Percentiles rank a stretch among this genome's conserved stretches.
phyloP scores from a whole-genome alignment of 2,888 invertebrate genomes.

The Agrypnus murinus region DNA sequence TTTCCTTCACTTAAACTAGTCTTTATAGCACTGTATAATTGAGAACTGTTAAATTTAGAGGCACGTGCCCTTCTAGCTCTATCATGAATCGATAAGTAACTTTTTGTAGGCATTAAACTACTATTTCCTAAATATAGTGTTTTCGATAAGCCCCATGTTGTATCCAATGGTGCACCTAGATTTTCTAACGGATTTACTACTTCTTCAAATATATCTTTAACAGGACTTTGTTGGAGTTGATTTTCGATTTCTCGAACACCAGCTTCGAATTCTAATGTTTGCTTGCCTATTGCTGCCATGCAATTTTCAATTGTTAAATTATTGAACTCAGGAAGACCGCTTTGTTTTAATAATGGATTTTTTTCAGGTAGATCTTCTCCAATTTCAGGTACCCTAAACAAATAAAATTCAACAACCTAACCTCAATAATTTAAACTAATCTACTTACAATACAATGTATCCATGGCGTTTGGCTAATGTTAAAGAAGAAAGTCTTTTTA shows the following conservation, averaged over 20 bases:
- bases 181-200: conserved; percentile 85
- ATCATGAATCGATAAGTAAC: conserved; percentile 86
- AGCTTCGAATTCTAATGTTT: conserved; percentile 87
- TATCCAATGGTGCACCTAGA: conserved; percentile 82
- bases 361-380: conserved; percentile 87
- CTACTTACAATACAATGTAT: conserved; percentile 82
- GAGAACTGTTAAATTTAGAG: conserved; percentile 81
- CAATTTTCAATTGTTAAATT: conserved; percentile 89
- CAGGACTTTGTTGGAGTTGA: conserved; percentile 70
- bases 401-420: conserved; percentile 37
- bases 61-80: conserved; percentile 84
- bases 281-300: conserved; percentile 87
- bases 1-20: conserved; percentile 64
- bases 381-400: conserved; percentile 84
- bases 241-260: conserved; percentile 81
- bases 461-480: conserved; percentile 68
- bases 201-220: conserved; percentile 79
- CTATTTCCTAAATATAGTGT: conserved; percentile 87
- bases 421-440: conserved; percentile 45
- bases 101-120: conserved; percentile 85
- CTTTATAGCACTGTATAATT: conserved; percentile 81
- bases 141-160: conserved; percentile 92
- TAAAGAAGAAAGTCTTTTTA: conserved; percentile 56
- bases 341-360: conserved; percentile 82
- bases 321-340: conserved; percentile 87